These are phyloP conservation scores for Austrolebias charrua DNA, from an alignment of 2,797 vertebrate genomes.

Conservation along the genomic window DNA sequence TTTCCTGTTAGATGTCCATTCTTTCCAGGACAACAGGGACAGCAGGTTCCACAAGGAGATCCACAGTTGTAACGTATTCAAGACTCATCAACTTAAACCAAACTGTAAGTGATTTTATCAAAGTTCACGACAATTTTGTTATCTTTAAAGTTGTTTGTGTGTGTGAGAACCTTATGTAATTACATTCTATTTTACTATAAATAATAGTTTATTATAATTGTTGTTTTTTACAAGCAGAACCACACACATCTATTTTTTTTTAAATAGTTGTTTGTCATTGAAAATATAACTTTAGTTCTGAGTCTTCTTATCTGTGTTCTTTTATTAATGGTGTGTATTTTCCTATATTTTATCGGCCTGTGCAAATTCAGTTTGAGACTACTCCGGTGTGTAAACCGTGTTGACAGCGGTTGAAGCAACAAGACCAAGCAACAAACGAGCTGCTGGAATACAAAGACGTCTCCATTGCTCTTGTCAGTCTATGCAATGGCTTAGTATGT, in stretches of 20 bases:
- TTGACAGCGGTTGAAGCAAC: neutral
- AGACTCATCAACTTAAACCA: fast-evolving
- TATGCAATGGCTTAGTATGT: neutral
- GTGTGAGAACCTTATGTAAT: too few relatives aligned
- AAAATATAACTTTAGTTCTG: too few relatives aligned
- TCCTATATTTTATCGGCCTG: neutral
- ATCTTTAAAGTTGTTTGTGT: neutral
- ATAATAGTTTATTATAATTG: too few relatives aligned
- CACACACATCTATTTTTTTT: too few relatives aligned
- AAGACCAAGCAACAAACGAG: too few relatives aligned
- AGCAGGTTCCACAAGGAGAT: neutral
- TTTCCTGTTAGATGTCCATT: neutral
- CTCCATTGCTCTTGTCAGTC: neutral
- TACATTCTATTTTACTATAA: too few relatives aligned
- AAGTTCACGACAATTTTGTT: neutral
- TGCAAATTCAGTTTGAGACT: neutral
- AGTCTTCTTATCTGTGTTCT: neutral
- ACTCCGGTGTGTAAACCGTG: neutral
- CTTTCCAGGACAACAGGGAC: fast-evolving
- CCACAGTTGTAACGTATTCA: fast-evolving
- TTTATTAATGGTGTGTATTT: neutral
- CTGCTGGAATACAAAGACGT: neutral
- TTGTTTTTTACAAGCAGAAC: too few relatives aligned
- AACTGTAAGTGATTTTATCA: neutral
- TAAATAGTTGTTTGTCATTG: too few relatives aligned